Evolutionary conservation across 2,888 invertebrate genomes (phyloP), one percentile per base, ranked within the genome.

Genomic region (Ectropis crepuscularia): DNA sequence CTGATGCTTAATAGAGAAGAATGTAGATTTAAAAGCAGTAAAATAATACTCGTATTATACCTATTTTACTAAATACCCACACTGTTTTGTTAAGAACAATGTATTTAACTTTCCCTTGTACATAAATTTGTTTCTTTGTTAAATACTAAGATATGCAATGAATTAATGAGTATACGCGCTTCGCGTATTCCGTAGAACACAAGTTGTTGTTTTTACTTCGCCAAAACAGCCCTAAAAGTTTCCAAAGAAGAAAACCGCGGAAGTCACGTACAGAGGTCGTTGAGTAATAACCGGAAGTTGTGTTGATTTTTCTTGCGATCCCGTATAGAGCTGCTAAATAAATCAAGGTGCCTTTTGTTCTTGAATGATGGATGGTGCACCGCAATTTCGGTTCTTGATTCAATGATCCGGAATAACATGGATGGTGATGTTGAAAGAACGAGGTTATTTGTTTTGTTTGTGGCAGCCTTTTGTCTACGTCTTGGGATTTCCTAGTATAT

Each of bases 331-430:
- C 53, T 53, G 65, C 65, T 65, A 67, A 67, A 72, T 70, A 65
- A 67, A 70, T 67, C 67, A 68, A 57, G 51, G 49, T 58, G 57
- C 48, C 63, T 63, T 62, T 67, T 65, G 62, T 68, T 61, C 41
- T 37, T 57, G 47, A 61, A 72, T 72, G 70, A 72, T 69, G 57
- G 64, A 70, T 72, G 47, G 72, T 65, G 55, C 61, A 62, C 41
- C 48, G 39, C 65, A 64, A 64, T 68, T 69, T 67, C 66, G 67
- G 70, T 72, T 65, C 67, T 54, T 65, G 46, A 57, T 45, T 53
- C 54, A 48, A 54, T 57, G 46, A 48, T 37, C 28, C n/a, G 49
- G 57, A 58, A 51, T 47, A 58, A 59, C 63, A 46, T 55, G 28
- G 10, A 41, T 37, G 53, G 47, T 41, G 46, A 11, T 6, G 16